These are phyloP conservation scores for Dipodomys stephensi DNA, from an alignment of 2,113 vertebrate species.

Conservation along the genomic window DNA sequence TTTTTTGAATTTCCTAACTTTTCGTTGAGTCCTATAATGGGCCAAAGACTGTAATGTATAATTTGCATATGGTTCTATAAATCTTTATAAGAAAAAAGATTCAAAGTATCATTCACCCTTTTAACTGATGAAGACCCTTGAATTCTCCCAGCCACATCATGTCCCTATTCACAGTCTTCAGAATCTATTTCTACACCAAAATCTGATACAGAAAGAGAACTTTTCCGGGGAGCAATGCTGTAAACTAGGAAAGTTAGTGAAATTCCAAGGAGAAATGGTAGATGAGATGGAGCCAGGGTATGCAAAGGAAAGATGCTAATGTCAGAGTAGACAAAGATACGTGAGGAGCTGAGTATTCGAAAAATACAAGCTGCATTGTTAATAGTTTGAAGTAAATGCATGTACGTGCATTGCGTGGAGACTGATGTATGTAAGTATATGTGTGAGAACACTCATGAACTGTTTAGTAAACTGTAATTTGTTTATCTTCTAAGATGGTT, in stretches of 20 bases:
- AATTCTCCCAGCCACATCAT: neutral
- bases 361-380: neutral
- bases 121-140: neutral
- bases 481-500: neutral
- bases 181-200: neutral
- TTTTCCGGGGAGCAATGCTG: neutral
- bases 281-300: neutral
- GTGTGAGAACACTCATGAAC: neutral
- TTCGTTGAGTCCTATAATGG: neutral
- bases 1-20: neutral
- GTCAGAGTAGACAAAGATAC: neutral
- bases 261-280: neutral
- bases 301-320: neutral
- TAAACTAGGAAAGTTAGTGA: neutral
- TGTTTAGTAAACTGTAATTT: neutral
- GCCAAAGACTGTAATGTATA: neutral
- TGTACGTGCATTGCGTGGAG: neutral
- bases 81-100: neutral
- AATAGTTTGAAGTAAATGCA: neutral
- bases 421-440: too few relatives aligned
- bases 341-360: neutral
- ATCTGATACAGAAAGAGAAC: conserved; percentile 21
- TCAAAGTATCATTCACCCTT: neutral
- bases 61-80: neutral
- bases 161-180: neutral